Conservation (phyloP, 2,888 invertebrate genomes). For the Eupithecia vulgata region DNA sequence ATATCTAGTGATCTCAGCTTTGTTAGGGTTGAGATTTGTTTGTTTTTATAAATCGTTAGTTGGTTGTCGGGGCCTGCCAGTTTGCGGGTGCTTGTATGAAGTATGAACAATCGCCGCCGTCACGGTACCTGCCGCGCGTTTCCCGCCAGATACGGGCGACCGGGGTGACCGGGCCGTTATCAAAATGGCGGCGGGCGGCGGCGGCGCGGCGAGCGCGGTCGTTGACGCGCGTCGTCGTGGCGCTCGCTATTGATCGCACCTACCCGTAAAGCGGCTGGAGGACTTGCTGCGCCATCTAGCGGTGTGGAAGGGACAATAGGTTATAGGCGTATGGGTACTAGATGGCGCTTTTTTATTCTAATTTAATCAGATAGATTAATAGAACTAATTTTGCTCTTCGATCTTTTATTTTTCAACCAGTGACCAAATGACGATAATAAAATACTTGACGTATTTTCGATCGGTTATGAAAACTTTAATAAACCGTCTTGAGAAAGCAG, state of each 20-base stretch:
- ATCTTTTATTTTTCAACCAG: neutral
- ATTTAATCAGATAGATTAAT: too few species aligned
- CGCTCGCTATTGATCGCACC: slow-evolving; percentile 63
- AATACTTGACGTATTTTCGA: too few species aligned
- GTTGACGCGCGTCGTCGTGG: slow-evolving; percentile 65
- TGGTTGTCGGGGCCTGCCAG: neutral
- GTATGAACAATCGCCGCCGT: slow-evolving; percentile 28
- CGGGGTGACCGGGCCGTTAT: slow-evolving; percentile 60
- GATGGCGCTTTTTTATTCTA: slow-evolving; percentile 54
- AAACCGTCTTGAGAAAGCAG: too few species aligned
- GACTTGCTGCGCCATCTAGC: slow-evolving; percentile 68
- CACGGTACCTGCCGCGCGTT: slow-evolving; percentile 44
- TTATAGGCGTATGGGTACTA: slow-evolving; percentile 38
- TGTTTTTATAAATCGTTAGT: neutral
- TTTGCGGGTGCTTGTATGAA: slow-evolving; percentile 6
- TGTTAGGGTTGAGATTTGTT: neutral
- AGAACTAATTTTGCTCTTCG: too few species aligned
- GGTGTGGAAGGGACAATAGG: slow-evolving; percentile 28
- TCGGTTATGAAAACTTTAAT: too few species aligned
- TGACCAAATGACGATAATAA: too few species aligned
- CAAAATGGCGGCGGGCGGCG: slow-evolving; percentile 80
- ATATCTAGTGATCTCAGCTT: neutral
- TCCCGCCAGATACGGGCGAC: slow-evolving; percentile 57
- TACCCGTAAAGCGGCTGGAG: slow-evolving; percentile 37
- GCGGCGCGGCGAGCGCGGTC: slow-evolving; percentile 66